Conservation (phyloP, 2,113 vertebrate species). For the Solenodon paradoxus region DNA sequence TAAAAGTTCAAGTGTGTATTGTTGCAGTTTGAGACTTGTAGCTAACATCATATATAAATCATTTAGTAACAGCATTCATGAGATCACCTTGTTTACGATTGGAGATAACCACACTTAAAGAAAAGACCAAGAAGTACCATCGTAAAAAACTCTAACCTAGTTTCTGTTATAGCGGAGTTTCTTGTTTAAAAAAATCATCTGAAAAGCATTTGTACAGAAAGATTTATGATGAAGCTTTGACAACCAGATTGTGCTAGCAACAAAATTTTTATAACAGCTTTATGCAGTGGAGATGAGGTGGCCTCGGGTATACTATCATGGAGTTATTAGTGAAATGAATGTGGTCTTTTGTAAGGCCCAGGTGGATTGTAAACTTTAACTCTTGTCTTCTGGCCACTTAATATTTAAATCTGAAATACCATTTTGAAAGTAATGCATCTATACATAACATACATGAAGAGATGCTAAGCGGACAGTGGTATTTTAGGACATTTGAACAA, state of each 20-base stretch:
- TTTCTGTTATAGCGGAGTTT: slow-evolving; percentile 82
- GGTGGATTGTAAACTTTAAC: slow-evolving; percentile 63
- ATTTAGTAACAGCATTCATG: slow-evolving; percentile 83
- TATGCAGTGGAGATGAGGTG: slow-evolving; percentile 53
- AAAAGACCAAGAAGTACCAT: slow-evolving; percentile 81
- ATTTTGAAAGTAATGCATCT: slow-evolving; percentile 54
- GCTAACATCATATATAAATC: slow-evolving; percentile 83
- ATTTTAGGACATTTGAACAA: slow-evolving; percentile 78
- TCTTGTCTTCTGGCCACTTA: slow-evolving; percentile 57
- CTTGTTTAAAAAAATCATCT: slow-evolving; percentile 81
- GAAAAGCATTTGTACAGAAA: slow-evolving; percentile 83
- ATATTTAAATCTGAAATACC: slow-evolving; percentile 61
- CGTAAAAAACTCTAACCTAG: slow-evolving; percentile 78
- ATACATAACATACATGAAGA: slow-evolving; percentile 45
- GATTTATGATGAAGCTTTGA: slow-evolving; percentile 83
- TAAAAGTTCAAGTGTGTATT: slow-evolving; percentile 82
- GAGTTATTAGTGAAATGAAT: not conserved
- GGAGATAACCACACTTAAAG: slow-evolving; percentile 80
- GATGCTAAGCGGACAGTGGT: slow-evolving; percentile 63
- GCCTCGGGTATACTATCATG: slow-evolving; percentile 52
- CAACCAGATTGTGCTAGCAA: slow-evolving; percentile 72
- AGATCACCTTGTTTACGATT: slow-evolving; percentile 81
- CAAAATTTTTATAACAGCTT: slow-evolving; percentile 49
- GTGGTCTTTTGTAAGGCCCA: slow-evolving; percentile 46
- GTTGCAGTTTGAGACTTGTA: slow-evolving; percentile 86